These are phyloP conservation scores for Gambelia wislizenii DNA, from an alignment of 2,797 vertebrate genomes.

Conservation along the genomic window DNA sequence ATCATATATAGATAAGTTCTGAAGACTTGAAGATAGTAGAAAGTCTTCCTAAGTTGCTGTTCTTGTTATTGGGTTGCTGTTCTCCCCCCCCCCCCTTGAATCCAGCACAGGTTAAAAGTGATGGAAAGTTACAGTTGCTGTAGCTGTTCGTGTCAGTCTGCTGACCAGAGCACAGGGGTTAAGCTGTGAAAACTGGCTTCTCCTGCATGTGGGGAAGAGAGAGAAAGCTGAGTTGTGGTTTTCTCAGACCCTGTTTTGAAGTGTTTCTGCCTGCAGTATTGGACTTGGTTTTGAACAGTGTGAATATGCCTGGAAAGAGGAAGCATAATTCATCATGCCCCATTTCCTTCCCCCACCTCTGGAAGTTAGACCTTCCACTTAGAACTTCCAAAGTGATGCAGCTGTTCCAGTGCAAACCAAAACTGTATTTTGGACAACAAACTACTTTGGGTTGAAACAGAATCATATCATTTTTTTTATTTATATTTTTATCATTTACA, in stretches of 20 bases:
- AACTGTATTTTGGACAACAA: background rate
- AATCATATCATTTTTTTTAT: background rate
- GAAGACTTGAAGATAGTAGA: background rate
- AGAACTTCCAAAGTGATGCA: background rate
- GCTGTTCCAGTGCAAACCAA: background rate
- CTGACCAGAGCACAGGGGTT: background rate
- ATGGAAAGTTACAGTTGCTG: slow-evolving; percentile 20
- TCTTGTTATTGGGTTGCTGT: background rate
- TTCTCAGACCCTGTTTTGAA: background rate
- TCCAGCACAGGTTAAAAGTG: slow-evolving; percentile 20
- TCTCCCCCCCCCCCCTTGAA: background rate
- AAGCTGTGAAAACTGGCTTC: slow-evolving; percentile 18
- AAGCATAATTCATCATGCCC: background rate
- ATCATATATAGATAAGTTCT: background rate
- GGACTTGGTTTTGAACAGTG: background rate
- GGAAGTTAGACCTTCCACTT: background rate
- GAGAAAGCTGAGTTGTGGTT: background rate
- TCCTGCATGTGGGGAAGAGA: background rate
- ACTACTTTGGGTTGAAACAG: background rate
- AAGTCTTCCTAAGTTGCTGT: background rate
- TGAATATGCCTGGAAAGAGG: background rate
- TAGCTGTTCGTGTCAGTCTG: slow-evolving; percentile 12
- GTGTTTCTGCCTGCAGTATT: background rate
- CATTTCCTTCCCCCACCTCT: background rate
- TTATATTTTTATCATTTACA: too few species aligned